Evolutionary conservation across 2,113 vertebrate genomes (phyloP).

Genomic region (Montifringilla adamsi): DNA sequence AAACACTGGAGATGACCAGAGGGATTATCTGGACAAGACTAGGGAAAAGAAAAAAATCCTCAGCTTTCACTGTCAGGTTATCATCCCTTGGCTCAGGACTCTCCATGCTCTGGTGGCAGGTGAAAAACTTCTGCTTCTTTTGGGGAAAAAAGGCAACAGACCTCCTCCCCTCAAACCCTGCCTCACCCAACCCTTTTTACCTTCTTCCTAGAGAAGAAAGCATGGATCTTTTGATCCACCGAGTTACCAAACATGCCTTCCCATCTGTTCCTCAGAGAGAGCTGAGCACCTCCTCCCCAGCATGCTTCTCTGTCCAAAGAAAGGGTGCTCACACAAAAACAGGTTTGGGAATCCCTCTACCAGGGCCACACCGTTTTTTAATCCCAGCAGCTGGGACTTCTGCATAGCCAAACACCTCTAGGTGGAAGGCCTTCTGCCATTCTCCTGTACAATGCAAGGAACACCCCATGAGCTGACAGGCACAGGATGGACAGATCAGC

Average conservation of each 20-base stretch:
- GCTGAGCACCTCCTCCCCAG: background rate
- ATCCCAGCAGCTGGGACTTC: background rate
- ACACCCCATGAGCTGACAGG: rapidly evolving
- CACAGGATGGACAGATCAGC: background rate
- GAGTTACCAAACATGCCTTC: background rate
- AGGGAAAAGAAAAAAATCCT: background rate
- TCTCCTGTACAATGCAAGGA: background rate
- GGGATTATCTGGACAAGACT: background rate
- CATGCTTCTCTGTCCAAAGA: background rate
- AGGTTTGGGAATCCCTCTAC: background rate
- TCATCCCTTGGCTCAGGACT: background rate
- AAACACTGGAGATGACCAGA: background rate
- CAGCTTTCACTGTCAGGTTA: background rate
- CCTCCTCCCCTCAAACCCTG: background rate
- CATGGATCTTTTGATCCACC: background rate
- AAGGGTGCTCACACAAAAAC: background rate
- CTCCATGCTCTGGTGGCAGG: background rate
- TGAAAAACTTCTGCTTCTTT: background rate
- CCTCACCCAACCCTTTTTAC: background rate
- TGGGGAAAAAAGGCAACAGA: background rate
- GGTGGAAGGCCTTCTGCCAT: background rate
- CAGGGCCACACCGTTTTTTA: background rate
- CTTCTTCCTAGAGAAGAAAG: background rate
- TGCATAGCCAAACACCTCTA: background rate
- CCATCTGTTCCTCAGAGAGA: background rate